phyloP scores from a whole-genome alignment of 2,113 vertebrate species.

The Paramisgurnus dabryanus region DNA sequence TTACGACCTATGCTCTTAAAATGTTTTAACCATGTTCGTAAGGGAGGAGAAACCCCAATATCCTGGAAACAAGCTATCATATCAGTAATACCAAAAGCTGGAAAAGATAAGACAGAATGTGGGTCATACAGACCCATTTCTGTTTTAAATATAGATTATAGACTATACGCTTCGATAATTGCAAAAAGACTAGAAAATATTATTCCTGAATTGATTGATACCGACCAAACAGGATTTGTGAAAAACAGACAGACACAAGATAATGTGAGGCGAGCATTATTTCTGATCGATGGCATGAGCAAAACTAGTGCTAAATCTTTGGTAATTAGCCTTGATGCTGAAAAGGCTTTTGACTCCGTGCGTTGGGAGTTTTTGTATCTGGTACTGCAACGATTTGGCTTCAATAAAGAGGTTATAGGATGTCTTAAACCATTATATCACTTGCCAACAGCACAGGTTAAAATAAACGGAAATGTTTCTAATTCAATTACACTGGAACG shows the following conservation, averaged over 20 bases:
- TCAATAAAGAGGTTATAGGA: background rate
- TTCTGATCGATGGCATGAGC: background rate
- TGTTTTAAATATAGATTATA: constrained; percentile 37
- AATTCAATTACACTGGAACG: background rate
- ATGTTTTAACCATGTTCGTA: background rate
- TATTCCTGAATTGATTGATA: constrained; percentile 1
- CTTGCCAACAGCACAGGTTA: background rate
- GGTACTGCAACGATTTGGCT: constrained; percentile 16
- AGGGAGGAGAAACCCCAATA: background rate
- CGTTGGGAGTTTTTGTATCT: constrained; percentile 30
- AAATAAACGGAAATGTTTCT: constrained; percentile 18
- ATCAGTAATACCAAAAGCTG: constrained; percentile 18
- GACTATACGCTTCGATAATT: constrained; percentile 1
- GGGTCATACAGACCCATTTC: constrained; percentile 12
- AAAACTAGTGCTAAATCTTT: background rate
- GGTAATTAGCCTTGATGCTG: constrained; percentile 11
- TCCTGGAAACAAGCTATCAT: background rate
- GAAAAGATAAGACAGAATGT: constrained; percentile 13
- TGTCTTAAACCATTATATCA: constrained; percentile 20
- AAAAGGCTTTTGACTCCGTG: constrained; percentile 40
- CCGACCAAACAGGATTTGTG: constrained; percentile 32
- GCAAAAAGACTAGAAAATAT: background rate
- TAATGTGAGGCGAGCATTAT: constrained; percentile 35
- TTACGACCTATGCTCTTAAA: background rate
- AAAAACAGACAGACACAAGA: constrained; percentile 16